Base-by-base conservation (phyloP, 92 coral and sea anemone genomes). In the Phenganax subtilis region DNA sequence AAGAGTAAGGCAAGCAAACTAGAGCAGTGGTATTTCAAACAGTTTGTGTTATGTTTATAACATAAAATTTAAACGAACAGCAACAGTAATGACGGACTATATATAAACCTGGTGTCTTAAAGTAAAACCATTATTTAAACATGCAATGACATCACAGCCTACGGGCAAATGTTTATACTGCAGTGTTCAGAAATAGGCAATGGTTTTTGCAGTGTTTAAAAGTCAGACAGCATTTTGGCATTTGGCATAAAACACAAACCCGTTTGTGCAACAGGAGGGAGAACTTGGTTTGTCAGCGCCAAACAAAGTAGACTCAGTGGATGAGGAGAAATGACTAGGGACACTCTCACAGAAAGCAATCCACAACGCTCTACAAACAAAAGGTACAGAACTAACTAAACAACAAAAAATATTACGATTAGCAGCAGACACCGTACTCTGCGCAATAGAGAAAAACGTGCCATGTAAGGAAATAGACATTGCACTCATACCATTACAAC, bases 331-430 rank as follows among this genome's bases (percentile, higher is more conserved):
- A 77, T 31, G 84, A 44, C 77, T 58, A 55, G 52, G 72, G 58
- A 37, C 84, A 25, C n/a, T 85, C 25, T 54, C 87, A 9, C 82
- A 70, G 57, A 85, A 85, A 63, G 84, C 87, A 54, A 55, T 85
- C 6, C 78, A 85, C 27, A 85, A 85, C 61, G 78, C 70, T 11
- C 72, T 77, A 59, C 31, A 77, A 17, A 12, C 55, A 12, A 85
- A 85, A 57, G 57, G 59, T 30, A 54, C 31, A 12, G 70, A 85
- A 14, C 56, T 78, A n/a, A 66, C 68, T 29, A 68, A 77, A 68
- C 27, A 52, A 54, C 51, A 16, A 37, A 85, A 63, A 55, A 60
- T 52, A 75, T 74, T 85, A 57, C 47, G 68, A 66, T 55, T 14
- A 2, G 61, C 80, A 8, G 58, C 75, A 57, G 80, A 81, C 28